Percentiles rank a stretch among this genome's conserved stretches.
Evolutionary conservation across 2,888 invertebrate genomes (phyloP).

Genomic region (Electrophaes corylata): DNA sequence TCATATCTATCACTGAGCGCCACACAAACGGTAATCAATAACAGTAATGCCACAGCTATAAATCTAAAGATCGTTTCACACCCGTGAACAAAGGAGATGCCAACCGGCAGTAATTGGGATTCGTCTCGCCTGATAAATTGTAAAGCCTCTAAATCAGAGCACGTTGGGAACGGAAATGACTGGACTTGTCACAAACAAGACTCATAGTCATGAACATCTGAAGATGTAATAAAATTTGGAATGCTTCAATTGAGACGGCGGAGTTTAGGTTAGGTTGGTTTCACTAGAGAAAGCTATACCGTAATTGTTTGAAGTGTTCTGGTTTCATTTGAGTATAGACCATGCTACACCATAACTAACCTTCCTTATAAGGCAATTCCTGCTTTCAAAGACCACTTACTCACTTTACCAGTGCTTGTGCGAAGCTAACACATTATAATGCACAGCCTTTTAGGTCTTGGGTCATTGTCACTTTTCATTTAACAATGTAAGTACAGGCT

Average conservation of each 20-base stretch:
- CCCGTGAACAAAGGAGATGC: conserved; percentile 47
- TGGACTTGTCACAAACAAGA: conserved; percentile 45
- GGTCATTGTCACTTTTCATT: background rate
- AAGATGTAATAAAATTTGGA: conserved; percentile 15
- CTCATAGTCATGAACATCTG: conserved; percentile 12
- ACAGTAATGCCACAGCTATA: conserved; percentile 32
- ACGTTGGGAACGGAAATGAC: conserved; percentile 57
- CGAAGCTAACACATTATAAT: conserved; percentile 1
- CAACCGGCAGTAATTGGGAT: conserved; percentile 59
- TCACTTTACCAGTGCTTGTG: background rate
- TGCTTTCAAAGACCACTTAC: conserved; percentile 6
- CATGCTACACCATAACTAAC: background rate
- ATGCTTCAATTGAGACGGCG: conserved; percentile 15
- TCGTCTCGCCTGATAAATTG: conserved; percentile 62
- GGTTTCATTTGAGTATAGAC: conserved; percentile 1
- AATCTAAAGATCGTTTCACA: conserved; percentile 41
- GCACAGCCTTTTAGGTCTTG: background rate
- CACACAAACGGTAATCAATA: conserved; percentile 24
- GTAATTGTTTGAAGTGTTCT: conserved; percentile 3
- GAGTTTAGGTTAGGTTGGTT: background rate
- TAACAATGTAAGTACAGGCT: background rate
- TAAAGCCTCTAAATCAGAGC: conserved; percentile 62
- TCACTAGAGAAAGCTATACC: background rate
- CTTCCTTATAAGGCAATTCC: conserved; percentile 8
- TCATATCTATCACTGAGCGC: conserved; percentile 10